Base-by-base conservation (phyloP, 1,140 invertebrate species). In the Anastrepha ludens region DNA sequence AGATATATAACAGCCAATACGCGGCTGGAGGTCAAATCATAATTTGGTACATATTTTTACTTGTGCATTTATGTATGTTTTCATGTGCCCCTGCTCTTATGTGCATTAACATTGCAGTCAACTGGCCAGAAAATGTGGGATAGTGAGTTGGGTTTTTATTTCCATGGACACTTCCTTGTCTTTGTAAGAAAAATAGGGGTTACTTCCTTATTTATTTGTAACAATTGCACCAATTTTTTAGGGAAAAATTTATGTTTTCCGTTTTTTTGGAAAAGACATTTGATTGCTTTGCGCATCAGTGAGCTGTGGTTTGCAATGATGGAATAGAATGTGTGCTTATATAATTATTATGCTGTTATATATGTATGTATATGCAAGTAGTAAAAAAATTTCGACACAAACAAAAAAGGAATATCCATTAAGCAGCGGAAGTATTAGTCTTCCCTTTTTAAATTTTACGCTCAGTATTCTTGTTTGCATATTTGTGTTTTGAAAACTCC, bases 131-230 rank as follows among this genome's bases (percentile, higher is more conserved):
- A 29, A 29, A 29, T 29, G 29, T 29, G 29, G 29, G 29, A 55
- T 55, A 55, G 50, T 11, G 50, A 55, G 17, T 74, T 13, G 74
- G 2, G 9, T 55, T 55, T 81, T 81, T 50, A 9, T 55, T 55
- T 44, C 29, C 74, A 55, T n/a, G 17, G 2, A 1, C 3, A 58
- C 47, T 11, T 50, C 8, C 47, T 20, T 78, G 2, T 78, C 5
- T 78, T n/a, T 17, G 11, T 20, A 20, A 55, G 6, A 29, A 15
- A 74, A 70, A 44, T 17, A 74, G 74, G 74, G 47, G 47, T 39
- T 44, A 81, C 47, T 81, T 81, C 74, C 50, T 81, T 58, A 50
- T 74, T 81, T 55, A 81, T 55, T 50, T 50, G 47, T 50, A 55
- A 81, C 44, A 74, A 74, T 74, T 55, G 47, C 4, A 41, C 39